These are phyloP conservation scores for Thunnus maccoyii DNA, from an alignment of 2,113 vertebrate genomes.

Conservation along the genomic window DNA sequence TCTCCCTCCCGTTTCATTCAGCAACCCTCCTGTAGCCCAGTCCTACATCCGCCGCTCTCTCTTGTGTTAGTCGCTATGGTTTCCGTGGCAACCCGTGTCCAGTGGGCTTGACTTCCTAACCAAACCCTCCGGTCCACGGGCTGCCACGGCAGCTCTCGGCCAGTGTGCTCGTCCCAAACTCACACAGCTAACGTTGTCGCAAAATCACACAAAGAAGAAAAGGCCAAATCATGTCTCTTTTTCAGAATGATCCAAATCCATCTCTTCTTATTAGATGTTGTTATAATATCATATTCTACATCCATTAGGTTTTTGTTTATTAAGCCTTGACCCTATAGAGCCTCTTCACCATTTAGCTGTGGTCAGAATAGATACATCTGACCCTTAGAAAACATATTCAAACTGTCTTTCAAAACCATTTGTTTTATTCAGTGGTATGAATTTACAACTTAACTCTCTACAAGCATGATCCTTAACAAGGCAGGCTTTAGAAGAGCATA, in stretches of 20 bases:
- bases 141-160: conserved; percentile 57
- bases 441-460: conserved; percentile 55
- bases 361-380: conserved; percentile 35
- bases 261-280: not conserved
- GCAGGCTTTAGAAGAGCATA: conserved; percentile 51
- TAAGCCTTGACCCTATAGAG: conserved; percentile 42
- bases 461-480: conserved; percentile 57
- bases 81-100: conserved; percentile 54
- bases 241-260: conserved; percentile 13
- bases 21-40: conserved; percentile 25
- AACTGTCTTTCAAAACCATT: conserved; percentile 45
- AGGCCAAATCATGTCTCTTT: conserved; percentile 30
- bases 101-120: conserved; percentile 72
- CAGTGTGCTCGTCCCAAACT: conserved; percentile 84
- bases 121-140: conserved; percentile 66
- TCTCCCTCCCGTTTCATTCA: conserved; percentile 10
- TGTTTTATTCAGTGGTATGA: conserved; percentile 50
- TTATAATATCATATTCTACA: not conserved
- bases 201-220: conserved; percentile 65
- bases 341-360: conserved; percentile 54
- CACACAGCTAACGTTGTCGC: conserved; percentile 81
- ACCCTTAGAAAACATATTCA: conserved; percentile 42
- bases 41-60: conserved; percentile 26
- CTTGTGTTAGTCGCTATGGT: conserved; percentile 59
- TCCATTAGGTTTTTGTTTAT: conserved; percentile 20